Evolutionary conservation across 2,888 invertebrate species (phyloP), one percentile per base, ranked within the genome.

Genomic region (Drosophila diplacantha): DNA sequence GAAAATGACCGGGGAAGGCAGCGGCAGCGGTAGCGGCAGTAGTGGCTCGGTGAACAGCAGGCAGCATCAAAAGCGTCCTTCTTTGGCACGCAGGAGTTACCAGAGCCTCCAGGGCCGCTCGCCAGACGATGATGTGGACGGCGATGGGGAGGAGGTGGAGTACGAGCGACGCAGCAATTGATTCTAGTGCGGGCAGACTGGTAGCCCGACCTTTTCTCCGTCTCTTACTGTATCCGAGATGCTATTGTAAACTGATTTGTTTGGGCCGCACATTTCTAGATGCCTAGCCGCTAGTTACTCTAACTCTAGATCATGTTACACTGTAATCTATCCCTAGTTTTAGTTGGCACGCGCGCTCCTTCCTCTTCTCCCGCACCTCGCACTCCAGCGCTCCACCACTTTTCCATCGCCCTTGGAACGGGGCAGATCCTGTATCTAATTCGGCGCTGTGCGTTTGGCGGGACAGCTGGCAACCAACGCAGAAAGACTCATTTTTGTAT

Each of bases 21-120:
- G 31, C 18, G 44, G 29, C 8, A 44, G 41, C 22, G 39, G 63
- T 41, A 76, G 73, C 51, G 85, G 75, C 24, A 77, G 73, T 57
- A 69, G 64, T 50, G 69, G 51, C 34, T 74, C 85, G 37, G 56
- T 73, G 0, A 73, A 72, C 50, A 74, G 74, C 35, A 75, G 69
- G 22, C 61, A 60, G 22, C 34, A 34, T 12, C 65, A 74, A 29
- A 70, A 76, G 22, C 80, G 81, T 31, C 78, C 85, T n/a, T 78
- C 86, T 32, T 76, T 85, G 50, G 81, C 83, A 18, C 81, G 86
- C 26, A 83, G 84, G 50, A 80, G 83, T 50, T 86, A 85, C 63
- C 82, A 84, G 31, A 51, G 51, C n/a, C 35, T 85, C 56, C 82
- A 83, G 35, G 43, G 35, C 9, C 35, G 51, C 9, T 61, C 55